These are phyloP conservation scores for Meteorus cinctellus DNA, from an alignment of 2,888 invertebrate species.

Conservation along the genomic window DNA sequence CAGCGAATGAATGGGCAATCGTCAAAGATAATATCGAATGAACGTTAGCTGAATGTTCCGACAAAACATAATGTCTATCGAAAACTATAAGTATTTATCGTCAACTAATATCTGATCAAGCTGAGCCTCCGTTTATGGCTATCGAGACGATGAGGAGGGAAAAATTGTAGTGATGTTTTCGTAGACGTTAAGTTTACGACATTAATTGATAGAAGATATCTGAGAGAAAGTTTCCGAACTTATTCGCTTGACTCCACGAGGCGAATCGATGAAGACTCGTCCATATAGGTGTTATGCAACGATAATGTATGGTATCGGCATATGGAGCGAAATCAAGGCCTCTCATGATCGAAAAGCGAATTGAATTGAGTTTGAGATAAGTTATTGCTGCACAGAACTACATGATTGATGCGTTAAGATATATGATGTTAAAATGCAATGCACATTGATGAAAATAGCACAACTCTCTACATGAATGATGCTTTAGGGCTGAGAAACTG, in stretches of 20 bases:
- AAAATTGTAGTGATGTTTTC: background rate
- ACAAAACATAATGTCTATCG: conserved; percentile 63
- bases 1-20: conserved; percentile 21
- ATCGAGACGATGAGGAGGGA: conserved; percentile 19
- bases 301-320: conserved; percentile 21
- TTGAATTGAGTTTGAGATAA: conserved; percentile 30
- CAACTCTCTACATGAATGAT: conserved; percentile 59
- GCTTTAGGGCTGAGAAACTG: conserved; percentile 60
- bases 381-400: conserved; percentile 62
- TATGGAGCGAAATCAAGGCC: conserved; percentile 17
- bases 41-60: conserved; percentile 64
- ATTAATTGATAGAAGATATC: conserved; percentile 24
- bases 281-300: conserved; percentile 29
- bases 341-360: conserved; percentile 50
- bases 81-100: conserved; percentile 47
- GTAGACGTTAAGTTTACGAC: conserved; percentile 22
- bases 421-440: conserved; percentile 64
- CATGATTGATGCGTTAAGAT: conserved; percentile 61
- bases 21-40: conserved; percentile 47
- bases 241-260: conserved; percentile 9
- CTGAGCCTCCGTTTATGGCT: conserved; percentile 52
- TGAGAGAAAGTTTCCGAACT: background rate
- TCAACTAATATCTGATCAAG: conserved; percentile 50
- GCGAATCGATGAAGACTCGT: conserved; percentile 11
- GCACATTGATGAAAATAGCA: conserved; percentile 73